Evolutionary conservation across 2,113 vertebrate species (phyloP).

Genomic region (Oriolus oriolus): DNA sequence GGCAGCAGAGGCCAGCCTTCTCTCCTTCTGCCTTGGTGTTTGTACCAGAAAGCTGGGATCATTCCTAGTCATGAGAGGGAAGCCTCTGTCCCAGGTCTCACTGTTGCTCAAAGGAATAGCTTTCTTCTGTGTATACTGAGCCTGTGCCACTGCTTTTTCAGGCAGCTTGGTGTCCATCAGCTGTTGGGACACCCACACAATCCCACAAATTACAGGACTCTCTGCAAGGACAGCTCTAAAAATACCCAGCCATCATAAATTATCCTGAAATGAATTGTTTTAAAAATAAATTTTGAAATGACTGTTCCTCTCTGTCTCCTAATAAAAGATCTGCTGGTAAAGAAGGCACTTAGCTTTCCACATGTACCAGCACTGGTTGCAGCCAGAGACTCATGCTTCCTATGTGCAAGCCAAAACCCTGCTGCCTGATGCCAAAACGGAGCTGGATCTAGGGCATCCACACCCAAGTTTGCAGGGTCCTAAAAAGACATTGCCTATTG

Average conservation of each 20-base stretch:
- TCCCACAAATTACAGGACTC: constrained; percentile 73
- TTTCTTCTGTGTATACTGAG: constrained; percentile 51
- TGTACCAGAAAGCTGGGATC: neutral
- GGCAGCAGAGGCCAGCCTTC: neutral
- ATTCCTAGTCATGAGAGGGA: neutral
- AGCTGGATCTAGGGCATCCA: constrained; percentile 27
- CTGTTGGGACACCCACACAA: constrained; percentile 70
- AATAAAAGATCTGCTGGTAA: constrained; percentile 33
- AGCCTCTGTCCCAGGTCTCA: constrained; percentile 1
- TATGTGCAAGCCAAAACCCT: constrained; percentile 15
- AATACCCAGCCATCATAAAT: constrained; percentile 64
- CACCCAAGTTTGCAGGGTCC: constrained; percentile 20
- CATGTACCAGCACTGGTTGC: constrained; percentile 20
- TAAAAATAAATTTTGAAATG: constrained; percentile 74
- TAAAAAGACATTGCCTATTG: neutral
- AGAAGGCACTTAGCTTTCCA: constrained; percentile 51
- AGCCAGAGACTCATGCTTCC: constrained; percentile 42
- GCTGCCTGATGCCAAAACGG: constrained; percentile 18
- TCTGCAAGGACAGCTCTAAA: constrained; percentile 56
- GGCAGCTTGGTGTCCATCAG: constrained; percentile 46
- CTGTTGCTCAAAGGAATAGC: neutral
- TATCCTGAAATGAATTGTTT: constrained; percentile 71
- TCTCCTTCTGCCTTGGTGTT: neutral
- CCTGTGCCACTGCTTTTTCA: constrained; percentile 57
- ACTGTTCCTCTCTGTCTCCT: constrained; percentile 56